Evolutionary conservation across 2,113 vertebrate genomes (phyloP), one percentile per base, ranked within the genome.

Genomic region (Leuciscus idus): DNA sequence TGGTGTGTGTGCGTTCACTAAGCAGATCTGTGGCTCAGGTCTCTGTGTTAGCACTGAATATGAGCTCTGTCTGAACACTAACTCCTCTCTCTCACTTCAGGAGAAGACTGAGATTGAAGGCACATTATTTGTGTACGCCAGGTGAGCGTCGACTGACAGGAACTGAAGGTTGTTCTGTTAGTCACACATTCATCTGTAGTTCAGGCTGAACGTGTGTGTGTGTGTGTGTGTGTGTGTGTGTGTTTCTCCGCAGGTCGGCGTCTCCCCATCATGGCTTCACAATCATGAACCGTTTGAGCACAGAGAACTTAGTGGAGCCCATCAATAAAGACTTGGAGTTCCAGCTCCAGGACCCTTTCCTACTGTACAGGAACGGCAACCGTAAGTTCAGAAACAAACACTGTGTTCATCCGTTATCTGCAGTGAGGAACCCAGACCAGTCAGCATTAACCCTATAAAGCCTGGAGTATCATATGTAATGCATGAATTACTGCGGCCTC

Each of bases 281-380:
- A 0, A 99, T 99, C 89, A 98, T 99, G 95, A 99, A 99, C 93
- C 95, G 98, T 85, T 94, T 99, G 79, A 99, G 96, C 89, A 96
- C 98, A 87, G 96, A 97, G 86, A 99, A 99, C 89, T 92, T 99
- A 33, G 97, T 99, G 91, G 98, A 99, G 89, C 98, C 98, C 2
- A 98, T 99, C 89, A 99, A 98, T 94, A 99, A 99, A 93, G 97
- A 99, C 89, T 90, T 99, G 89, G 98, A 99, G 89, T 99, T 99
- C 92, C 98, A 99, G 90, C 96, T 99, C 50, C 98, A 99, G 57
- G 98, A 99, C 89, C 98, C 98, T 2, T 99, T 99, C 92, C 95
- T 99, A 88, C 97, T 99, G 28, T 99, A 99, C 91, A 96, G 97
- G 91, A 99, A 99, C 87, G 96, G 97, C 88, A 98, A 93, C 90